Evolutionary conservation across 2,113 vertebrate genomes (phyloP), one percentile per base, ranked within the genome.

Genomic region (Coracopsis vasa): DNA sequence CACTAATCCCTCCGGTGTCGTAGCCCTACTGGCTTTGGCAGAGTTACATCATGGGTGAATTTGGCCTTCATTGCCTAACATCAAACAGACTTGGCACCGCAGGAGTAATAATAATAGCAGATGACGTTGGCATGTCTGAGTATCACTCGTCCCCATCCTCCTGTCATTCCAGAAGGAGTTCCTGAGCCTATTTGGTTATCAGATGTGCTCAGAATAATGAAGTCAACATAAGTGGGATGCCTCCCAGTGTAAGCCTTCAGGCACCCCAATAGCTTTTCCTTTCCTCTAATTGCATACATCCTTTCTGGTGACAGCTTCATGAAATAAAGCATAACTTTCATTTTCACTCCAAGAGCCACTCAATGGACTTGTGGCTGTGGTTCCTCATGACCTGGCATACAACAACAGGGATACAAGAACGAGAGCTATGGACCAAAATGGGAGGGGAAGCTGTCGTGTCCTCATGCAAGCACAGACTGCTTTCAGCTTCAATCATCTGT

Each of bases 401-500:
- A 78, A 51, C 37, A 62, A 17, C 13, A 41, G 25, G 27, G 54
- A 3, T 10, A 14, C n/a, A 78, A 56, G 45, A 60, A 16, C 11
- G n/a, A 16, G 33, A 71, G 7, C 24, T 1, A 1, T 19, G 81
- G 48, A 65, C 53, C 3, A 41, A 69, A 88, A 29, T 39, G 35
- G 15, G 67, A 42, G 27, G 41, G 23, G 4, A 75, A 71, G 29
- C 17, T 51, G 31, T 48, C 7, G 7, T 48, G 65, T 60, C 18
- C 3, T 1, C 0, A 11, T 20, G 16, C 42, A 60, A 51, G 56
- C 44, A 16, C 37, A n/a, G 51, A 7, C 20, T 14, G 5, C 2
- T 3, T 35, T 64, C 27, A 3, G 33, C 44, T 47, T 51, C 56
- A 31, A 6, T 53, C n/a, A 69, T 73, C 18, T 61, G 31, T 88